phyloP scores from a whole-genome alignment of 1,140 invertebrate species.

The Drosophila burlai region DNA sequence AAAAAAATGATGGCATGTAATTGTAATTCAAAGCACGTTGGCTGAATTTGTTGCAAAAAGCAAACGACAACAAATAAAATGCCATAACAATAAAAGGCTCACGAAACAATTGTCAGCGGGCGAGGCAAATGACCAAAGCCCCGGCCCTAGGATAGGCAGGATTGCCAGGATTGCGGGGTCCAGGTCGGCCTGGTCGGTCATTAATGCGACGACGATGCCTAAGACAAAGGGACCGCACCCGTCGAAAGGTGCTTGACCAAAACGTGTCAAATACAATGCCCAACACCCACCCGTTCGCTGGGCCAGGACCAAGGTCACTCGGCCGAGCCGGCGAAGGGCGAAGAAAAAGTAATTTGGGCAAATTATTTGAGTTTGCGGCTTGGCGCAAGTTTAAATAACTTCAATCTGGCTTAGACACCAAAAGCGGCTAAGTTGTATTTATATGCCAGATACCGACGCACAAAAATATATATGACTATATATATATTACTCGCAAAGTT shows the following conservation, averaged over 20 bases:
- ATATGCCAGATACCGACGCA: constrained; percentile 32
- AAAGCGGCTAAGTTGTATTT: constrained; percentile 58
- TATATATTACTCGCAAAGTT: constrained; percentile 57
- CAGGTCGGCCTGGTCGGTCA: constrained; percentile 60
- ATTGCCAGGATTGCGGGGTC: constrained; percentile 7
- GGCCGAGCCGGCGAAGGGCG: constrained; percentile 6
- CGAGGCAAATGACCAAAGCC: constrained; percentile 56
- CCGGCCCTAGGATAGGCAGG: constrained; percentile 12
- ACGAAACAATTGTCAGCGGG: constrained; percentile 69
- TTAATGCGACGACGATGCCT: constrained; percentile 58
- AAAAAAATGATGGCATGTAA: constrained; percentile 58
- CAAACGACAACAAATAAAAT: constrained; percentile 71
- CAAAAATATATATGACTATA: constrained; percentile 11
- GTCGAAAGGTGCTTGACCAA: constrained; percentile 74
- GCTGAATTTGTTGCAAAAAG: constrained; percentile 76
- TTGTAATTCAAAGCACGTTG: constrained; percentile 80
- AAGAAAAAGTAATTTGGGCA: constrained; percentile 78
- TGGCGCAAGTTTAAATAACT: constrained; percentile 78
- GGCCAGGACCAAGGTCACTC: constrained; percentile 49
- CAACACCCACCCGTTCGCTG: constrained; percentile 8
- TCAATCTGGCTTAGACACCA: constrained; percentile 63
- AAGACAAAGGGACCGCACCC: constrained; percentile 60
- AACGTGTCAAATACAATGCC: constrained; percentile 64
- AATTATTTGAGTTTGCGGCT: constrained; percentile 81
- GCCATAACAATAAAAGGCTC: constrained; percentile 76